These are phyloP conservation scores for Indicator indicator DNA, from an alignment of 2,113 vertebrate species.

Conservation along the genomic window DNA sequence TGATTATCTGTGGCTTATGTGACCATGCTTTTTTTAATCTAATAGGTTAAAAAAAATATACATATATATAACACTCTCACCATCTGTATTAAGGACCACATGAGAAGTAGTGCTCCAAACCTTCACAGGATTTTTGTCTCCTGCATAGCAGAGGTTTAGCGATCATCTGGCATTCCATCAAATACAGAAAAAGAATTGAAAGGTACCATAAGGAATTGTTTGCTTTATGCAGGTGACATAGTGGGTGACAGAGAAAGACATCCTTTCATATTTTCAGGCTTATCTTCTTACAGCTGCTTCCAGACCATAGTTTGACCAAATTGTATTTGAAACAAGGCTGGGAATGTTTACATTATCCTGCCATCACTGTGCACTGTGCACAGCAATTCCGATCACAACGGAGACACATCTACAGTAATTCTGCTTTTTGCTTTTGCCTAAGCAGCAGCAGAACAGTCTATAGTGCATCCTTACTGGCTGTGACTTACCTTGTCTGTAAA, in stretches of 20 bases:
- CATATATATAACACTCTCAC: not conserved
- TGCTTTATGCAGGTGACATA: not conserved
- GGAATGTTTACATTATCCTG: not conserved
- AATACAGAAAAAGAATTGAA: not conserved
- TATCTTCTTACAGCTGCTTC: not conserved
- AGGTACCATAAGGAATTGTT: not conserved
- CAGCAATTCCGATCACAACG: not conserved
- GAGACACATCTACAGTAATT: not conserved
- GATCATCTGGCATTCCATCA: not conserved
- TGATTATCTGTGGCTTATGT: constrained; percentile 20
- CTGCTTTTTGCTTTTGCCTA: not conserved
- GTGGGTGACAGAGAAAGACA: not conserved
- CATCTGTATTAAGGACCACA: not conserved
- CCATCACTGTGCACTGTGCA: not conserved
- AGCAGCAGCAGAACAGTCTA: not conserved
- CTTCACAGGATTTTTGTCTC: not conserved
- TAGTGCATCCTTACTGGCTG: not conserved
- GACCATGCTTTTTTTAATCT: not conserved
- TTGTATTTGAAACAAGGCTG: not conserved
- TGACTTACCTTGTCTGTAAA: not conserved
- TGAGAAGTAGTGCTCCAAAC: not conserved
- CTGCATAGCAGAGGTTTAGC: not conserved
- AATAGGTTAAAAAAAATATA: not conserved
- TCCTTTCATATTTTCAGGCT: not conserved
- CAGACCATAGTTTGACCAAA: not conserved